A percentile compares a stretch with the other conserved stretches of the same genome.
phyloP scores from a whole-genome alignment of 2,113 vertebrate species.

The Burhinus oedicnemus region DNA sequence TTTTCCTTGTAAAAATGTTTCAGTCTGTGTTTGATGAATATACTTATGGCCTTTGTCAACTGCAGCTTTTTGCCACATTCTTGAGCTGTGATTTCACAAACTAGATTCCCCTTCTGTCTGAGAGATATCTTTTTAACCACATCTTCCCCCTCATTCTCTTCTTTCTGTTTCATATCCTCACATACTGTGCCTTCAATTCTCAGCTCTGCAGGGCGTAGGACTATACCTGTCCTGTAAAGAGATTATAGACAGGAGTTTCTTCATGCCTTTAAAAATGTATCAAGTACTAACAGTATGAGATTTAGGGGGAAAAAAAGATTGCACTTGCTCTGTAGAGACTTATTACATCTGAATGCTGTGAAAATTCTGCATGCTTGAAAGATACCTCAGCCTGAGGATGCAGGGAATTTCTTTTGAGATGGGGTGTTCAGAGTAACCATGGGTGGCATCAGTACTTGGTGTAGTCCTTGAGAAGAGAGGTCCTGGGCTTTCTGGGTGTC shows the following conservation, averaged over 20 bases:
- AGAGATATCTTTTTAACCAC: background rate
- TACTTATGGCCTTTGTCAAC: conserved; percentile 57
- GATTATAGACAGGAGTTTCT: background rate
- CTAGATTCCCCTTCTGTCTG: background rate
- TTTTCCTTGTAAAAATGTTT: conserved; percentile 51
- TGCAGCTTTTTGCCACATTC: conserved; percentile 30
- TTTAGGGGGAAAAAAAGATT: background rate
- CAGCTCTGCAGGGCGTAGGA: conserved; percentile 12
- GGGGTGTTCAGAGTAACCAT: background rate
- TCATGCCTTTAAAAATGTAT: background rate
- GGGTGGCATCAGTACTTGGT: background rate
- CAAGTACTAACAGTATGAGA: background rate
- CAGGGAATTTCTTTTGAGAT: background rate
- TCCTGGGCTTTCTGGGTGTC: background rate
- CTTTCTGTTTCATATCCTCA: conserved; percentile 1
- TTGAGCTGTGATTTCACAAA: conserved; percentile 52
- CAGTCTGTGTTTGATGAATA: conserved; percentile 49
- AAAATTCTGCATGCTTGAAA: background rate
- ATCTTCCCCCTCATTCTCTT: background rate
- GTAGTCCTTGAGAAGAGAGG: background rate
- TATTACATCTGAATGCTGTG: background rate
- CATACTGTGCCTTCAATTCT: background rate
- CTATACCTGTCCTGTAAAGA: background rate
- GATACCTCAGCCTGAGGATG: background rate
- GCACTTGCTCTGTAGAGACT: background rate